Base-by-base conservation (phyloP, 1,140 invertebrate species). In the Drosophila mojavensis region DNA sequence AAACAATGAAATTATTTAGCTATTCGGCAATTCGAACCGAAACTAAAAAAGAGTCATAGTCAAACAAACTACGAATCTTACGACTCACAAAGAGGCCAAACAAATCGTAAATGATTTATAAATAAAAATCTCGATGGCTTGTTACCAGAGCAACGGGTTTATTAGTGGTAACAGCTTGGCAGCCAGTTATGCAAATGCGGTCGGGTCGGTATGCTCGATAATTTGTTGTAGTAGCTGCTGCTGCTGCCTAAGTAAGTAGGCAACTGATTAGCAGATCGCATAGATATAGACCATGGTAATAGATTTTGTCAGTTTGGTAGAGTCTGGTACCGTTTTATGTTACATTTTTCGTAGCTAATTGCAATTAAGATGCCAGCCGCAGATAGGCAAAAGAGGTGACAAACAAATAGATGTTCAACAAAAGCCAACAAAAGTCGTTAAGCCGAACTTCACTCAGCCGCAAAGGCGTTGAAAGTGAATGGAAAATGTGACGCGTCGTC, bases 271-370 rank as follows among this genome's bases (percentile, higher is more conserved):
- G 79, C 60, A 88, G 82, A 86, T 88, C 36, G 61, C 71, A 58
- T 55, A 76, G 83, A 86, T 88, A 76, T 9, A 55, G 33, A 30
- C 39, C 58, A 39, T 11, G 36, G 1, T 51, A 6, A 10, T 61
- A n/a, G 43, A 60, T 26, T 28, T 48, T 39, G 28, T 13, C 33
- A 9, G 6, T 30, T 15, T 20, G 20, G 7, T 10, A 54, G 43
- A 45, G 41, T 45, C 36, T 59, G 54, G 66, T 69, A 75, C 63
- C 47, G 79, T 86, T 82, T 85, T 68, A 71, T 53, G 62, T 43
- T 41, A 83, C 74, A 84, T 88, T 82, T 39, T 82, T 77, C 76
- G 79, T 89, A 79, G 83, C 82, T 86, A 88, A 86, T 86, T 86
- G 82, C 84, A 86, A 86, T 86, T 86, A 86, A 86, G 82, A 86